phyloP scores from a whole-genome alignment of 2,113 vertebrate genomes.

The Diglossa brunneiventris region DNA sequence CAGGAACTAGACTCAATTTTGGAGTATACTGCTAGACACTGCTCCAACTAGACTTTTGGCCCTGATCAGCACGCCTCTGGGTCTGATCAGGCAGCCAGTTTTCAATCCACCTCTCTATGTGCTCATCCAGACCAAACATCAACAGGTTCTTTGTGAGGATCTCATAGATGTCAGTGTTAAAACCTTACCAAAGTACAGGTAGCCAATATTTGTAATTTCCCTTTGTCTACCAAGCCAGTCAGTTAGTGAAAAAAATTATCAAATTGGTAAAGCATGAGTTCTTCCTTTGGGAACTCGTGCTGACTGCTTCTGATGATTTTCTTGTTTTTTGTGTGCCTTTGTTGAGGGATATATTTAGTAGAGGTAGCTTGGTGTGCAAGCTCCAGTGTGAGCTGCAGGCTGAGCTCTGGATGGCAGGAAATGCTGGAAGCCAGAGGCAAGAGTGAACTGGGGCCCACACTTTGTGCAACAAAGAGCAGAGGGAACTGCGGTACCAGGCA shows the following conservation, averaged over 20 bases:
- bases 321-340: not conserved
- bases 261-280: not conserved
- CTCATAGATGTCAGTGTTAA: not conserved
- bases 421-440: not conserved
- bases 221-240: not conserved
- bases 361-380: not conserved
- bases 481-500: not conserved
- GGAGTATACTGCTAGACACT: too few relatives aligned
- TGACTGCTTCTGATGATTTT: not conserved
- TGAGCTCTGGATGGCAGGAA: not conserved
- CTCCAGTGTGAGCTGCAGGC: not conserved
- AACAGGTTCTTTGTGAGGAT: not conserved
- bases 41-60: not conserved
- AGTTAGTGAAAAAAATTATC: not conserved
- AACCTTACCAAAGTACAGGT: not conserved
- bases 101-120: not conserved
- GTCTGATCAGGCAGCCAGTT: not conserved
- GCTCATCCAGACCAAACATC: not conserved
- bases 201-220: not conserved
- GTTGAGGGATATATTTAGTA: not conserved
- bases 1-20: not conserved
- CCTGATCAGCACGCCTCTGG: not conserved
- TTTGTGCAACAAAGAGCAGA: not conserved
- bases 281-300: not conserved
- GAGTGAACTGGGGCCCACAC: too few relatives aligned